Evolutionary conservation across 2,888 invertebrate genomes (phyloP).

Genomic region (Cosmorhoe ocellata): DNA sequence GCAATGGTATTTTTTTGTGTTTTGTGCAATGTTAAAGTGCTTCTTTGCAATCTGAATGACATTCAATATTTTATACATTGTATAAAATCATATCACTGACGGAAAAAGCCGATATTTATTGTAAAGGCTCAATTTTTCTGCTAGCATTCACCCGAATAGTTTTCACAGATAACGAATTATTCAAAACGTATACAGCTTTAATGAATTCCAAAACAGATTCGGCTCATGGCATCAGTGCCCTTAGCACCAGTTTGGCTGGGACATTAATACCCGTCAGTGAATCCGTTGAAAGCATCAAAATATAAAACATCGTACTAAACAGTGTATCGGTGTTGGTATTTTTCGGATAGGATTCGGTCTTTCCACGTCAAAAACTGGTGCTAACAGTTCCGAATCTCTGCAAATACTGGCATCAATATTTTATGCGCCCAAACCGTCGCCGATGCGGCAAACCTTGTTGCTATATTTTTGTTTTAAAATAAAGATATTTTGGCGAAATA

Average conservation of each 20-base stretch:
- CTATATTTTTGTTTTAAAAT: neutral
- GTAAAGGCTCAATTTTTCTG: neutral
- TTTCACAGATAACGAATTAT: slow-evolving; percentile 3
- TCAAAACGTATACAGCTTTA: slow-evolving; percentile 6
- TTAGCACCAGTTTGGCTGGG: neutral
- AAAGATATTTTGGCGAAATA: too few relatives aligned
- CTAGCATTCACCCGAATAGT: neutral
- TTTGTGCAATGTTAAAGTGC: too few relatives aligned
- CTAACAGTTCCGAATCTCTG: slow-evolving; percentile 12
- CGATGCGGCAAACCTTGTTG: neutral
- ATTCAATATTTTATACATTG: too few relatives aligned
- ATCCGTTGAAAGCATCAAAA: neutral
- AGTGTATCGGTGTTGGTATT: neutral
- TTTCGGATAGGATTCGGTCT: neutral
- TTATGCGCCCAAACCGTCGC: slow-evolving; percentile 3
- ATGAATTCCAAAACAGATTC: slow-evolving; percentile 12
- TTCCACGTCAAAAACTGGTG: neutral
- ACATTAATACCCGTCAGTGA: neutral
- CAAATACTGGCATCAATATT: slow-evolving; percentile 15
- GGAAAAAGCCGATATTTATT: too few relatives aligned
- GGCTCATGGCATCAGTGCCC: neutral
- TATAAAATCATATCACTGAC: too few relatives aligned
- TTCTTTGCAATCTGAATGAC: too few relatives aligned
- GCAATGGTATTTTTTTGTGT: too few relatives aligned
- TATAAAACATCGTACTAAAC: too few relatives aligned